Evolutionary conservation across 1,140 invertebrate genomes (phyloP).

Genomic region (Holcopasites calliopsidis): DNA sequence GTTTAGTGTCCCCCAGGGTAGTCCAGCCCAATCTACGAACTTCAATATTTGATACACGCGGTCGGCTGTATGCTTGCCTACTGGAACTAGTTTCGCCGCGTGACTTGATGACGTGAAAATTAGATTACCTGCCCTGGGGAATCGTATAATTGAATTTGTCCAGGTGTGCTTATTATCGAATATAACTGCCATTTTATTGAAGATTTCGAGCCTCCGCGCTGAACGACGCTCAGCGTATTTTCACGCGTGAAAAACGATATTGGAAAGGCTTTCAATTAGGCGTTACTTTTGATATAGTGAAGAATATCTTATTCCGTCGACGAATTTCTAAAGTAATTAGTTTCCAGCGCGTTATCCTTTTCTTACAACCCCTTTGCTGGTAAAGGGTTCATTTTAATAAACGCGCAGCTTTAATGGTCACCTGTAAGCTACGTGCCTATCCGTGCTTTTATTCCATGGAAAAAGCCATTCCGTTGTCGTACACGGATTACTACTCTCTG

Average conservation of each 20-base stretch:
- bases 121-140: constrained; percentile 55
- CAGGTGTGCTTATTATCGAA: constrained; percentile 54
- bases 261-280: no score
- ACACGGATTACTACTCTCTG: constrained; percentile 14
- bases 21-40: constrained; percentile 57
- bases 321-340: neutral
- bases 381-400: no score
- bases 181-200: neutral
- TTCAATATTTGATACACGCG: constrained; percentile 65
- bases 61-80: constrained; percentile 39
- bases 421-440: neutral
- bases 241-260: no score
- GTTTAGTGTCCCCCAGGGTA: constrained; percentile 56
- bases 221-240: neutral
- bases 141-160: constrained; percentile 60
- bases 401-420: no score
- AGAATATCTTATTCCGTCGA: neutral
- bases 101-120: constrained; percentile 64
- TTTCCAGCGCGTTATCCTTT: no score
- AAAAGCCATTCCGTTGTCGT: neutral
- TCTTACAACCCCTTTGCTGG: no score
- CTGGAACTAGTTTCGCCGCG: constrained; percentile 56
- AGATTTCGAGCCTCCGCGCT: neutral
- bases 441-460: neutral
- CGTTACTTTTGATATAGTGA: no score